phyloP scores from a whole-genome alignment of 2,113 vertebrate species.

The Diphyllodes magnificus region DNA sequence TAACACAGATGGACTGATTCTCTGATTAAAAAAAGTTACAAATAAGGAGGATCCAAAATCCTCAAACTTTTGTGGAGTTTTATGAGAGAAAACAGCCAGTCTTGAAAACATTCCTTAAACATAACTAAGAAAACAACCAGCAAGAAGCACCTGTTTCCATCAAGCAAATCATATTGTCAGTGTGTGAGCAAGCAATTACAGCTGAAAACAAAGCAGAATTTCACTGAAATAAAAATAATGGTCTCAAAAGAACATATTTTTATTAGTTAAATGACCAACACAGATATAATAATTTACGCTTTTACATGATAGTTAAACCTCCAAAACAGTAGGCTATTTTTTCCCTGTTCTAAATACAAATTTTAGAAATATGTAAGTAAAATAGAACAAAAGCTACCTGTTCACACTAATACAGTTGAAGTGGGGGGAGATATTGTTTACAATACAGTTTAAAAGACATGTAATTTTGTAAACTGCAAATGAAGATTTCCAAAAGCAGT shows the following conservation, averaged over 20 bases:
- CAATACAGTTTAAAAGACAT: background rate
- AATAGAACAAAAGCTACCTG: background rate
- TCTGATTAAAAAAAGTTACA: background rate
- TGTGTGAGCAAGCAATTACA: background rate
- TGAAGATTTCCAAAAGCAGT: background rate
- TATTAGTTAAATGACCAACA: background rate
- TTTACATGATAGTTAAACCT: background rate
- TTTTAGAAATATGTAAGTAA: background rate
- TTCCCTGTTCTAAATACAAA: background rate
- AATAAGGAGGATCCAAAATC: background rate
- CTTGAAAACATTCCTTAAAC: background rate
- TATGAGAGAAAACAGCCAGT: background rate
- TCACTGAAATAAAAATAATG: background rate
- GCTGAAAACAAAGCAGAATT: background rate
- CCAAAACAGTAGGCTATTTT: background rate
- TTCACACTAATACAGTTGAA: background rate
- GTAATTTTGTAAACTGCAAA: background rate
- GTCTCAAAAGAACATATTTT: background rate
- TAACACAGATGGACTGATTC: background rate
- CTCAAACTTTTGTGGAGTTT: background rate
- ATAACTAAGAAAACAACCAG: background rate
- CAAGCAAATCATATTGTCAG: background rate
- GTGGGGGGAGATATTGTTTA: background rate
- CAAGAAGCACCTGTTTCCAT: background rate
- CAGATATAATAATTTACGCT: background rate